Evolutionary conservation across 2,888 invertebrate genomes (phyloP).

Genomic region (Acrobasis suavella): DNA sequence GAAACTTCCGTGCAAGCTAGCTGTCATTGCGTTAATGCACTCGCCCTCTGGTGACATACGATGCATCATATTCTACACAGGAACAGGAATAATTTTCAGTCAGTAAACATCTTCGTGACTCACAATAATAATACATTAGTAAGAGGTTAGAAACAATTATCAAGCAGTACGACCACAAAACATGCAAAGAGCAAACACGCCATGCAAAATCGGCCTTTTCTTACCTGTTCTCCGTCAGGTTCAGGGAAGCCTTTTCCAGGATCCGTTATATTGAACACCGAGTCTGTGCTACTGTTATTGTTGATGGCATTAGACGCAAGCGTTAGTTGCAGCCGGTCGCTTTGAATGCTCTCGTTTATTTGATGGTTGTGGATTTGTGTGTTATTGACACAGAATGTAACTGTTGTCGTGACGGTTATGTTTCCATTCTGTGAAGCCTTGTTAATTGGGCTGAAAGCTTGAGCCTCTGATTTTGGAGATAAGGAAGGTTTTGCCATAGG

Average conservation of each 20-base stretch:
- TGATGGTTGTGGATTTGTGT: constrained; percentile 79
- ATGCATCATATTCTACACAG: constrained; percentile 85
- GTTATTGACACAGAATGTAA: constrained; percentile 89
- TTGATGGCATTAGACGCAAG: constrained; percentile 77
- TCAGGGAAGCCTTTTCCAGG: constrained; percentile 60
- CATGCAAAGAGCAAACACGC: constrained; percentile 48
- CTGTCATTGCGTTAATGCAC: constrained; percentile 83
- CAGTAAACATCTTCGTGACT: constrained; percentile 42
- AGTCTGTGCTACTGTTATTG: constrained; percentile 67
- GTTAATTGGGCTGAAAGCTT: constrained; percentile 73
- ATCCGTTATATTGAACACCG: constrained; percentile 64
- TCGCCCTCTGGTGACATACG: constrained; percentile 88
- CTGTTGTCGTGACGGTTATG: constrained; percentile 93
- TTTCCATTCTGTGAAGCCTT: constrained; percentile 84
- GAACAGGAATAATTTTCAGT: constrained; percentile 64
- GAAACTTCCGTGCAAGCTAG: constrained; percentile 86
- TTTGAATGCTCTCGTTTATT: constrained; percentile 75
- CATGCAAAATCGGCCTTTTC: constrained; percentile 48
- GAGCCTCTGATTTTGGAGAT: constrained; percentile 70
- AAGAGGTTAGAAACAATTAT: constrained; percentile 46
- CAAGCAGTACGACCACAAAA: constrained; percentile 39
- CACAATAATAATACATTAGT: constrained; percentile 35
- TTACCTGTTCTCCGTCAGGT: constrained; percentile 73
- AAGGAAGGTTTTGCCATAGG: constrained; percentile 80
- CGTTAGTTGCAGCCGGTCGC: constrained; percentile 78